Base-by-base conservation (phyloP, 2,113 vertebrate species). In the Saguinus midas region DNA sequence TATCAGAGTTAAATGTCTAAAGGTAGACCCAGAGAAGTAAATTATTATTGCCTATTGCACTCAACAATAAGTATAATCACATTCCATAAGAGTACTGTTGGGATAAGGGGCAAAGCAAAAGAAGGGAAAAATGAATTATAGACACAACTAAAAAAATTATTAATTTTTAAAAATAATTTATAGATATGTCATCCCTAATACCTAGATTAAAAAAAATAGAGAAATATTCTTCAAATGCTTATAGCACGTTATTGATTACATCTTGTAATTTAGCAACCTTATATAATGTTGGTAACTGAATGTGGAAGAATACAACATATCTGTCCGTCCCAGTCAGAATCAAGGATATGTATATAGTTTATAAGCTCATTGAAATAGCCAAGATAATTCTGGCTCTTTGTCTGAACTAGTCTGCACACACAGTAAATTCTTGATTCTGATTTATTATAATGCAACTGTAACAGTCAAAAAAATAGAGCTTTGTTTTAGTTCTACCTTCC, bases 381-480 rank as follows among this genome's bases (percentile, higher is more conserved):
- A 89, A 61, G 79, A 80, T 82, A 92, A 83, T 92, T 90, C 45
- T 80, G 61, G 29, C 5, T 87, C 12, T 76, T 68, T 61, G 64
- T 76, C n/a, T 88, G 58, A 45, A 29, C 32, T 18, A 17, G 23
- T 87, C 40, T 84, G 40, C 86, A 90, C 83, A 29, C 78, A 81
- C 43, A 94, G 79, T 92, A 95, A 97, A 92, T 92, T 95, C 79
- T 89, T 40, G 79, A 83, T 37, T 87, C n/a, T 80, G 58, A 92
- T 87, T 96, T 94, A 95, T 94, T 84, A 40, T 90, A 92, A 80
- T 86, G 85, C 20, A 90, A 87, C 40, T n/a, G 35, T 52, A 92
- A 70, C 43, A 79, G 55, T 84, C 64, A 84, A 90, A 97, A 97
- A 94, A 55, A 45, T 40, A 75, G 86, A 91, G 87, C 91, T 93